Evolutionary conservation across 2,888 invertebrate genomes (phyloP), one percentile per base, ranked within the genome.

Genomic region (Galerucella calmariensis): DNA sequence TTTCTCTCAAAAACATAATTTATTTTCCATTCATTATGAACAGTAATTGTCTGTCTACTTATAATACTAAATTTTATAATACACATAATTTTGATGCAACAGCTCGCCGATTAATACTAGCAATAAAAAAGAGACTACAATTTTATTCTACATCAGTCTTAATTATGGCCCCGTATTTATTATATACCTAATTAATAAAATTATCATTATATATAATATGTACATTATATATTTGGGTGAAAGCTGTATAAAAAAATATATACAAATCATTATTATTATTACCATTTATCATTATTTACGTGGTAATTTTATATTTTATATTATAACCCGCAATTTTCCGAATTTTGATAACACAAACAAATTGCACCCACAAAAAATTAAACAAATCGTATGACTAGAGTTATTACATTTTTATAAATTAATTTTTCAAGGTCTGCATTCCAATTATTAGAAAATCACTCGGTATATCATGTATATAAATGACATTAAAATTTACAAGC

Each of bases 141-240:
- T 63, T 56, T 77, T 78, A 79, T 70, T 82, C 79, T 81, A 83
- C 79, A 79, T 83, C 84, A 84, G 84, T 84, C 84, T 83, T 83
- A 72, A 62, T 80, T 70, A 71, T 83, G 84, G 83, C 79, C 84
- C 83, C 82, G 76, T 80, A 77, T 75, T 75, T 78, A 70, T 66
- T 61, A 69, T 61, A 59, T 59, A 69, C 46, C 24, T 24, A 58
- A 61, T 59, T 56, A n/a, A n/a, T 68, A 59, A 14, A 20, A 71
- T 46, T 8, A 35, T 35, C 8, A 35, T 35, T n/a, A n/a, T 35
- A 8, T 35, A 35, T 35, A 59, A 14, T 58, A 69, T 58, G 46
- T 56, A 67, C 69, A 67, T 46, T 58, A 72, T 70, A 75, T 77
- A 59, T 78, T 73, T 74, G 75, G 76, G 48, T 74, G 41, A 44